Evolutionary conservation across 1,140 invertebrate species (phyloP).

Genomic region (Drosophila chauvacae): DNA sequence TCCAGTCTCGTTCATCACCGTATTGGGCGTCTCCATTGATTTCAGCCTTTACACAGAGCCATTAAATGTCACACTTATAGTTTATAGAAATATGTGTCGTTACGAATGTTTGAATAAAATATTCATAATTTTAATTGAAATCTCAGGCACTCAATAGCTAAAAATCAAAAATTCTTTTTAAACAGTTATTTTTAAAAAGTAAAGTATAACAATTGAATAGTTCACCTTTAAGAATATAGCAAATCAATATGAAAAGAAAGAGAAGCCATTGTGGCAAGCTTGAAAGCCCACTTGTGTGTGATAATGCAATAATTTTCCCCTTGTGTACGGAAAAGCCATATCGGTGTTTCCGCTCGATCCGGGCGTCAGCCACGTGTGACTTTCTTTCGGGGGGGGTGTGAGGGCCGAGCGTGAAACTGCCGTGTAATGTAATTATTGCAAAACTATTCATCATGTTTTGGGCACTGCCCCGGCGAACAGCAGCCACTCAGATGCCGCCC

Average conservation of each 20-base stretch:
- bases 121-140: neutral
- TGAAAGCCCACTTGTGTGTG: neutral
- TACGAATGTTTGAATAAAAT: neutral
- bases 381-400: slow-evolving; percentile 47
- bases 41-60: slow-evolving; percentile 29
- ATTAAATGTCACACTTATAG: neutral
- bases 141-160: neutral
- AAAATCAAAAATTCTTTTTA: neutral
- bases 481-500: slow-evolving; percentile 56
- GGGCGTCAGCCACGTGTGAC: slow-evolving; percentile 71
- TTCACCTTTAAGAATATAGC: neutral
- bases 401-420: slow-evolving; percentile 63
- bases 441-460: slow-evolving; percentile 79
- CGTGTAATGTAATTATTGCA: slow-evolving; percentile 79
- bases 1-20: slow-evolving; percentile 28
- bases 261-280: neutral
- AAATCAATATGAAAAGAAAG: neutral
- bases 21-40: slow-evolving; percentile 16
- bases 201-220: neutral
- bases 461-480: slow-evolving; percentile 45
- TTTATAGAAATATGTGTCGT: no score
- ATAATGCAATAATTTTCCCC: neutral
- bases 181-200: rapidly evolving
- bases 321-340: slow-evolving; percentile 20
- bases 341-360: slow-evolving; percentile 32